These are phyloP conservation scores for Rhinoderma darwinii DNA, from an alignment of 2,113 vertebrate genomes.

Conservation along the genomic window DNA sequence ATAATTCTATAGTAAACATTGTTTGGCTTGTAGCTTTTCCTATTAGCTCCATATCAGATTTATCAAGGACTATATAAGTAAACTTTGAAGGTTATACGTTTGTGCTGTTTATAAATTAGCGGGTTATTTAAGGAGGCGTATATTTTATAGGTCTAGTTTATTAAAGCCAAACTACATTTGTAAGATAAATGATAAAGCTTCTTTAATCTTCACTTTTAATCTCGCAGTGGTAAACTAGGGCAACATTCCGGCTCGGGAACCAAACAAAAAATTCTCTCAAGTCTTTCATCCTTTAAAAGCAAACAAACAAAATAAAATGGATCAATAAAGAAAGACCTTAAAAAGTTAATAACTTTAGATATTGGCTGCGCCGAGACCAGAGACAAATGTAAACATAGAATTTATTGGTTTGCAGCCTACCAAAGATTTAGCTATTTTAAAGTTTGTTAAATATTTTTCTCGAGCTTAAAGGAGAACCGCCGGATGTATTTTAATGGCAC, in stretches of 20 bases:
- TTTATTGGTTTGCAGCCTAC: neutral
- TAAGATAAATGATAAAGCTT: conserved; percentile 44
- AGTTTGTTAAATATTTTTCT: neutral
- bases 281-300: conserved; percentile 25
- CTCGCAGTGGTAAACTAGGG: neutral
- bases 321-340: conserved; percentile 34
- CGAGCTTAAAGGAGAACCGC: no score
- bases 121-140: conserved; percentile 1
- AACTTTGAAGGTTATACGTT: neutral
- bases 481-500: no score
- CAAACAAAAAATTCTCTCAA: neutral
- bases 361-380: neutral
- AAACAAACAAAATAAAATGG: conserved; percentile 34
- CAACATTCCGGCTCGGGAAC: neutral
- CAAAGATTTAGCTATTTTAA: neutral
- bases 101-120: conserved; percentile 16
- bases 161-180: conserved; percentile 24
- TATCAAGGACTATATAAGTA: conserved; percentile 10
- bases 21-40: neutral
- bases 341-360: conserved; percentile 32
- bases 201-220: conserved; percentile 45
- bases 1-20: neutral
- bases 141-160: neutral
- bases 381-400: neutral
- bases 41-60: neutral